Base-by-base conservation (phyloP, 30 jellyfish, hydroid and myxozoan species). In the Pelagia noctiluca region DNA sequence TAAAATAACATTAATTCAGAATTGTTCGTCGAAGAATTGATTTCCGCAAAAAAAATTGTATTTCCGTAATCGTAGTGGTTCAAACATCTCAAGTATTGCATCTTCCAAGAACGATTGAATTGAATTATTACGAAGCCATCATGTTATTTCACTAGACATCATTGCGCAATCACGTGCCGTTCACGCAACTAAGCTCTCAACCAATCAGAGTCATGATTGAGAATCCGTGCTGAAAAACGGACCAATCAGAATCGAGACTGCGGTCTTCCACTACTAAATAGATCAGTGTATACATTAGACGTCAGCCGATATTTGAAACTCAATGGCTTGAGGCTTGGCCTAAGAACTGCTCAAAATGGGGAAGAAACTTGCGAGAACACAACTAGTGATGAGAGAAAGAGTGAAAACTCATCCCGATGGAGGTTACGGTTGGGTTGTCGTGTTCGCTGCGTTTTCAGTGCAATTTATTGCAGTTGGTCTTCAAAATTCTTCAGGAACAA, bases 401-500 rank as follows among this genome's bases (percentile, higher is more conserved):
- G 67, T 63, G 35, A 83, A 93, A 72, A 93, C 98, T 4, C 98
- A 93, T 71, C 98, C 98, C 1, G 98, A 93, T 62, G 98, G 98
- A 26, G 98, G 97, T 3, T 93, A 96, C 84, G 98, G 98, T 2
- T 93, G 98, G 98, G 31, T 83, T 63, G 96, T 93, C 8, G 98
- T 93, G 2, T 67, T 75, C 4, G 85, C 97, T 25, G 98, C 97
- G 3, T 93, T 87, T 68, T 61, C 89, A 7, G 77, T 95, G n/a
- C 98, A 93, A 53, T 93, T 87, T 50, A 57, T 93, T 16, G 96
- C 93, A 21, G 95, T 93, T 18, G 98, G 98, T 10, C 42, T 93
- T 53, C 96, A 84, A 63, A 93, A 93, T 82, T 93, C 98, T 25
- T 93, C 98, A 3, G 98, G 98, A 35, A 96, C 93, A 11, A 76